Evolutionary conservation across 2,888 invertebrate genomes (phyloP), one percentile per base, ranked within the genome.

Genomic region (Meiosimyza platycephala): DNA sequence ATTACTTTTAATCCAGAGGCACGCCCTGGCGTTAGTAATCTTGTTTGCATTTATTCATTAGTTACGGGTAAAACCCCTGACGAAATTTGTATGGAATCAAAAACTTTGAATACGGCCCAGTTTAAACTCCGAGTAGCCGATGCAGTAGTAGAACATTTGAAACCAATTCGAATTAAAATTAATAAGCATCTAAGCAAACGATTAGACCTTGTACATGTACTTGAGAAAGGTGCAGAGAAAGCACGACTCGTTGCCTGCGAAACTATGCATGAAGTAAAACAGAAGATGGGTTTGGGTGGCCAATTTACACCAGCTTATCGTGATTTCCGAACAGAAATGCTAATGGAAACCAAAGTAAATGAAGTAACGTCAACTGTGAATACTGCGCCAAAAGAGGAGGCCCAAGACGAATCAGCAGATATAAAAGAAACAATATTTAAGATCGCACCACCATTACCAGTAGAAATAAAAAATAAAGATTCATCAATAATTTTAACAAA

Each of bases 21-120:
- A 7, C 89, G 99, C 76, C 94, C 96, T 0, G 99, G 96, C 33
- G 94, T 99, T 16, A 90, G 97, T 65, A 99, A 99, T 89, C 89
- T 99, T 72, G 90, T 99, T 76, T 89, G 90, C 72, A 93, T 98
- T 76, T 95, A 97, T 88, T 92, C 95, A 65, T 89, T 94, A 72
- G 88, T 94, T 22, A 90, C 91, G 18, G 93, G 91, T 62, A 89
- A 90, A 85, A 85, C 89, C 67, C 88, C 92, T 3, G 91, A 93
- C 77, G 90, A 93, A 79, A 93, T 94, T 74, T 92, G 93, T 78
- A 88, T 89, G 76, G 92, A 95, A 84, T 90, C 89, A 18, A 85
- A 87, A 72, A 88, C 88, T 12, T 83, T 95, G 57, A 92, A 93
- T 84, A 97, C 96, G 63, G 94, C 92, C 80, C 89, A 92, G 77